These are phyloP conservation scores for Heteractis magnifica DNA, from an alignment of 92 coral and sea anemone genomes.

Conservation along the genomic window DNA sequence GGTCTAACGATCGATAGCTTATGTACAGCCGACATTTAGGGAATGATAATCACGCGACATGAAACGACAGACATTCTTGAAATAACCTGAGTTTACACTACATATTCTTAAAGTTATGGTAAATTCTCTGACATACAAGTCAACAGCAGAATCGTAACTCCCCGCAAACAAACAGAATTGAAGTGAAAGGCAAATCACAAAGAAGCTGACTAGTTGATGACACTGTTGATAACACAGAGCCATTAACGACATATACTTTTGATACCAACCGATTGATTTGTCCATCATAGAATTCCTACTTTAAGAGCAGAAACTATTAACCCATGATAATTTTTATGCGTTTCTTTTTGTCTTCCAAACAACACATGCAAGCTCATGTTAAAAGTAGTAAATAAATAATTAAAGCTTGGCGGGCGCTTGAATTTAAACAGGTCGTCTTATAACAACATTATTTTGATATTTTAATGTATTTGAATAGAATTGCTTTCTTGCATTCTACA, in stretches of 20 bases:
- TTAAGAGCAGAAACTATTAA: slow-evolving; percentile 11
- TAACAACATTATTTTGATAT: neutral
- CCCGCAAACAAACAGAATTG: neutral
- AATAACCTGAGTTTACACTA: neutral
- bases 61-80: neutral
- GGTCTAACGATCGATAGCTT: neutral
- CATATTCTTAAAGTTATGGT: no score
- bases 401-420: neutral
- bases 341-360: neutral
- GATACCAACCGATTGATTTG: neutral
- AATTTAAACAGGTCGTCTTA: neutral
- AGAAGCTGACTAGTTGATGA: slow-evolving; percentile 4
- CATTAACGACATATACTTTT: neutral
- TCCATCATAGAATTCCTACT: slow-evolving; percentile 11
- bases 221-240: neutral
- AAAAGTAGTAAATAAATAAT: neutral
- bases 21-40: neutral
- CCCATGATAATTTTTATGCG: neutral
- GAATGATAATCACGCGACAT: neutral
- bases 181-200: neutral
- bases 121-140: neutral
- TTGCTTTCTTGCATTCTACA: neutral
- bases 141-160: neutral
- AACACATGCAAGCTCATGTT: neutral
- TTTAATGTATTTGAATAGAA: neutral